Percentiles rank a stretch among this genome's conserved stretches.
These are phyloP conservation scores for Neocrepidodera transversa DNA, from an alignment of 2,888 invertebrate species.

Conservation along the genomic window DNA sequence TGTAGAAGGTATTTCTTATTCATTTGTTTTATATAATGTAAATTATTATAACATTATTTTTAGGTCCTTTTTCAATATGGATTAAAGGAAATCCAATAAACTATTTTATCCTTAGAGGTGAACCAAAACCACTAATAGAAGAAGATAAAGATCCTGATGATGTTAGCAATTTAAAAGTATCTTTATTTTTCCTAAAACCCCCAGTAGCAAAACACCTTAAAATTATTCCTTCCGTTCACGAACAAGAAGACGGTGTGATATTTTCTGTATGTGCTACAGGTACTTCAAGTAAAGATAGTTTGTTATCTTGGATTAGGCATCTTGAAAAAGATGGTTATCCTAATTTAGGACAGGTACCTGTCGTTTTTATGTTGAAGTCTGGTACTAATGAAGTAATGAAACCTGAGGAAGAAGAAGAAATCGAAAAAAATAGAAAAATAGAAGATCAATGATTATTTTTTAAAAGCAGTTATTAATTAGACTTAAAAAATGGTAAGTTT, in stretches of 20 bases:
- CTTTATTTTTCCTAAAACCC: constrained; percentile 62
- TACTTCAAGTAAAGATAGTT: constrained; percentile 86
- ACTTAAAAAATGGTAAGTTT: no score
- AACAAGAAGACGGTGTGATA: constrained; percentile 91
- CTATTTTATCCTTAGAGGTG: constrained; percentile 83
- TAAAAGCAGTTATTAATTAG: background rate
- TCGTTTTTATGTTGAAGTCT: constrained; percentile 82
- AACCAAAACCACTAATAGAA: constrained; percentile 64
- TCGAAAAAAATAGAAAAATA: constrained; percentile 3
- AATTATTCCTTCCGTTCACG: constrained; percentile 76
- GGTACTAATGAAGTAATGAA: constrained; percentile 61
- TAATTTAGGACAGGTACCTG: constrained; percentile 74
- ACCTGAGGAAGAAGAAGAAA: constrained; percentile 26
- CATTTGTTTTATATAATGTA: background rate
- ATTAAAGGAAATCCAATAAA: constrained; percentile 75
- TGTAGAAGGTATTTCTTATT: constrained; percentile 69
- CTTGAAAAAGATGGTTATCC: constrained; percentile 80
- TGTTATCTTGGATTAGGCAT: constrained; percentile 89
- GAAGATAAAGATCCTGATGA: constrained; percentile 72
- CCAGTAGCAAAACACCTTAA: constrained; percentile 56
- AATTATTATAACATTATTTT: constrained; percentile 4
- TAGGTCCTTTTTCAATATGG: constrained; percentile 79
- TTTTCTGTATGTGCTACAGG: constrained; percentile 91
- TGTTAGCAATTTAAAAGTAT: constrained; percentile 72
- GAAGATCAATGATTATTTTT: background rate